These are phyloP conservation scores for Fratercula arctica DNA, from an alignment of 2,797 vertebrate species.

Conservation along the genomic window DNA sequence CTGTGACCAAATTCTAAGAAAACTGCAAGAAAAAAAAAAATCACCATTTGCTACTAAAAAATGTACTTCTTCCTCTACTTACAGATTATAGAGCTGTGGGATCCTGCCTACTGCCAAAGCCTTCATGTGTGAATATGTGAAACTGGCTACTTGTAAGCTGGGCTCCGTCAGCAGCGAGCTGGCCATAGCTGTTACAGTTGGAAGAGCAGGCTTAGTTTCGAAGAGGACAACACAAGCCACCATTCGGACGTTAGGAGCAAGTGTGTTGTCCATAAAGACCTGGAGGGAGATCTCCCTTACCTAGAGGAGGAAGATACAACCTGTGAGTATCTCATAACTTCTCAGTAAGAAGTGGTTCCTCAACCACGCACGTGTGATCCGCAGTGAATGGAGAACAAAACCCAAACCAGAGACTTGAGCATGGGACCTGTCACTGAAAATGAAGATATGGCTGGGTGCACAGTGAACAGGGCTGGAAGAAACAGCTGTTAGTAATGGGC, in stretches of 20 bases:
- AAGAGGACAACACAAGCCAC: constrained; percentile 82
- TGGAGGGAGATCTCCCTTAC: constrained; percentile 80
- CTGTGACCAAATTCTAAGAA: not conserved
- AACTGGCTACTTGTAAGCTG: constrained; percentile 84
- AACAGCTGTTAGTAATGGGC: not conserved
- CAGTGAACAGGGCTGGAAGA: not conserved
- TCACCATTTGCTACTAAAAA: not conserved
- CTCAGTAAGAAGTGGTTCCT: not conserved
- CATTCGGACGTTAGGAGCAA: constrained; percentile 82
- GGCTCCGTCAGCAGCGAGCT: constrained; percentile 77
- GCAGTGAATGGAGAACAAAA: not conserved
- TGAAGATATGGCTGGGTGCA: not conserved
- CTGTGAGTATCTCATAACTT: not conserved
- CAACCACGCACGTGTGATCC: not conserved
- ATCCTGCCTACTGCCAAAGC: constrained; percentile 77
- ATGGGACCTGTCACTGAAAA: not conserved
- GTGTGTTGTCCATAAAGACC: constrained; percentile 78
- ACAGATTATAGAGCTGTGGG: constrained; percentile 85
- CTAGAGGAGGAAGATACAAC: constrained; percentile 55
- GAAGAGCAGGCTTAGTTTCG: constrained; percentile 83
- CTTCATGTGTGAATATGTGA: constrained; percentile 82
- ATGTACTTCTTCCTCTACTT: constrained; percentile 58
- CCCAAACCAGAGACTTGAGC: not conserved
- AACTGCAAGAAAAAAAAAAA: not conserved
- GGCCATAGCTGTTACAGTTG: constrained; percentile 78